Conservation (phyloP, 1,140 invertebrate species). For the Pissodes strobi region DNA sequence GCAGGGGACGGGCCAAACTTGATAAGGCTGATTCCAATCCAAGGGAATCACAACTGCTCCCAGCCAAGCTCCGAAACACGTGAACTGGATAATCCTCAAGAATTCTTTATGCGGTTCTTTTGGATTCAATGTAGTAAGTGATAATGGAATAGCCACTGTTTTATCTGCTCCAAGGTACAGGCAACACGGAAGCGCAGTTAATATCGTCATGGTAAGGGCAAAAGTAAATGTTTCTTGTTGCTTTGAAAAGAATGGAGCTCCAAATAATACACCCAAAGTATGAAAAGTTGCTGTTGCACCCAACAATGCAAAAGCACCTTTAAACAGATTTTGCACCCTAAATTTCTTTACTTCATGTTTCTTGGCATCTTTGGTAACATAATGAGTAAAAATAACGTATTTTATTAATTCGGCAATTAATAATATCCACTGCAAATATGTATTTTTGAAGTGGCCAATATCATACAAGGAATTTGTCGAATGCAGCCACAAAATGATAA, state of each 20-base stretch:
- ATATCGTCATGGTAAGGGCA: constrained; percentile 64
- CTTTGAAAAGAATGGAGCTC: constrained; percentile 68
- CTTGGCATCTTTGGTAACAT: constrained; percentile 3
- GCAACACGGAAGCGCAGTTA: constrained; percentile 70
- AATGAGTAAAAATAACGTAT: constrained; percentile 29
- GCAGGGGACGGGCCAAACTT: constrained; percentile 80
- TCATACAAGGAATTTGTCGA: constrained; percentile 36
- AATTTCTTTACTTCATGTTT: constrained; percentile 24
- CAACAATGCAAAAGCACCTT: constrained; percentile 47
- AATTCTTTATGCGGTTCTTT: constrained; percentile 62
- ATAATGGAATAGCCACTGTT: constrained; percentile 60
- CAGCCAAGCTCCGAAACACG: constrained; percentile 83
- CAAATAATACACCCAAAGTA: constrained; percentile 71
- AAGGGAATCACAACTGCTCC: constrained; percentile 86
- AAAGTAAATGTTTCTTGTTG: constrained; percentile 76
- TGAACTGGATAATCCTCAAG: constrained; percentile 62
- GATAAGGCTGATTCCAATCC: constrained; percentile 93
- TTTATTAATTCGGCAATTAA: constrained; percentile 43
- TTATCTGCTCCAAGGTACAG: constrained; percentile 65
- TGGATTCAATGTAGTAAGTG: constrained; percentile 57
- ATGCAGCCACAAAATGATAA: constrained; percentile 21
- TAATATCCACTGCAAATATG: constrained; percentile 38
- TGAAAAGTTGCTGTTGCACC: constrained; percentile 60
- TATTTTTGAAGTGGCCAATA: constrained; percentile 43
- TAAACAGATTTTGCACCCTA: constrained; percentile 52